Evolutionary conservation across 2,113 vertebrate genomes (phyloP).

Genomic region (Naja naja): DNA sequence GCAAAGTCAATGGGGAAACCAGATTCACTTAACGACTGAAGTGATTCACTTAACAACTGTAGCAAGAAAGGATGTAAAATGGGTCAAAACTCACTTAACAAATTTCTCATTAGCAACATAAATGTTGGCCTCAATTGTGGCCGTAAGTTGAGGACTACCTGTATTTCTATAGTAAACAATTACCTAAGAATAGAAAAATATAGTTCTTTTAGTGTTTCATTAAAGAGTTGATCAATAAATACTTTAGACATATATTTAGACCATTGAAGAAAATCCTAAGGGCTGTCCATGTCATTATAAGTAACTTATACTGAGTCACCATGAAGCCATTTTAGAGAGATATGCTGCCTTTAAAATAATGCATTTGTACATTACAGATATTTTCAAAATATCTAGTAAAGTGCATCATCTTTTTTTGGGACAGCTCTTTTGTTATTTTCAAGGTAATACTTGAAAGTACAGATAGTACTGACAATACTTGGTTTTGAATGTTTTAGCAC

Average conservation of each 20-base stretch:
- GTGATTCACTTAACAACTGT: too few species aligned
- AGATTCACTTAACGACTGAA: too few species aligned
- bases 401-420: neutral
- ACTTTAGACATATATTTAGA: constrained; percentile 56
- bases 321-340: constrained; percentile 41
- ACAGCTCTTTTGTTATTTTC: neutral
- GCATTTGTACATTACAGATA: constrained; percentile 13
- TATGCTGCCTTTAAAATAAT: constrained; percentile 43
- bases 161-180: neutral
- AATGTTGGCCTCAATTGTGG: too few species aligned
- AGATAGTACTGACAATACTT: neutral
- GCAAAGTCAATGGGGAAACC: too few species aligned
- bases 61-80: too few species aligned
- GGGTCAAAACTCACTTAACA: too few species aligned
- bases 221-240: constrained; percentile 54
- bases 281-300: constrained; percentile 51
- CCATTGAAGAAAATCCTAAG: constrained; percentile 46
- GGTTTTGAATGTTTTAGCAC: neutral
- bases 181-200: constrained; percentile 7
- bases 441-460: neutral
- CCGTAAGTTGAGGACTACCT: too few species aligned
- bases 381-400: constrained; percentile 27
- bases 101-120: too few species aligned
- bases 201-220: constrained; percentile 21
- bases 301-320: constrained; percentile 49